Evolutionary conservation across 1,140 invertebrate species (phyloP), one percentile per base, ranked within the genome.

Genomic region (Capitella teleta): DNA sequence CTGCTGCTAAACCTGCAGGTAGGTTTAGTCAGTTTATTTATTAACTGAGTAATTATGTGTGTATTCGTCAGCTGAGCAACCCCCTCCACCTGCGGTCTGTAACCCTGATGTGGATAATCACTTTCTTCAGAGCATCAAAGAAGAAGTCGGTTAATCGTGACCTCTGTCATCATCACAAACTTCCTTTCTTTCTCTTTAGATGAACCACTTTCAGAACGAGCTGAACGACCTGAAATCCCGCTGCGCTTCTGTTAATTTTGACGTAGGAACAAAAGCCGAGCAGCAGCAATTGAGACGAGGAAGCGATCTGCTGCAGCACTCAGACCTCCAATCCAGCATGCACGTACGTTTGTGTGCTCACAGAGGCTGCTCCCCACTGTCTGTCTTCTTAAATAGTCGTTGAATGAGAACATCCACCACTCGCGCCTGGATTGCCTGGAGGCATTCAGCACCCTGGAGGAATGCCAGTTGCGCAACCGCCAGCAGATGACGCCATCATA

Each of bases 121-220:
- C n/a, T n/a, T n/a, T n/a, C n/a, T n/a, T n/a, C n/a, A n/a, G n/a
- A n/a, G n/a, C n/a, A 30, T n/a, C n/a, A n/a, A n/a, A n/a, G n/a
- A n/a, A n/a, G n/a, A n/a, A n/a, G n/a, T n/a, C n/a, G n/a, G n/a
- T n/a, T n/a, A n/a, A n/a, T n/a, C n/a, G n/a, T n/a, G n/a, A n/a
- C n/a, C n/a, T n/a, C n/a, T n/a, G n/a, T n/a, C n/a, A n/a, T n/a
- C n/a, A n/a, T n/a, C n/a, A n/a, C n/a, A n/a, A n/a, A n/a, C n/a
- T n/a, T n/a, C n/a, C n/a, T n/a, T n/a, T 40, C 19, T 6, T 40
- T 40, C 19, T 16, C 32, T 34, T 34, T 44, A 84, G 74, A 78
- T 82, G 1, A 68, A 74, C 23, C 73, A 77, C 36, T 82, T 84
- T 59, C 76, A 80, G 55, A 64, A 70, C 50, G 81, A 84, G 59